Evolutionary conservation across 2,113 vertebrate genomes (phyloP), one percentile per base, ranked within the genome.

Genomic region (Catharus minimus): DNA sequence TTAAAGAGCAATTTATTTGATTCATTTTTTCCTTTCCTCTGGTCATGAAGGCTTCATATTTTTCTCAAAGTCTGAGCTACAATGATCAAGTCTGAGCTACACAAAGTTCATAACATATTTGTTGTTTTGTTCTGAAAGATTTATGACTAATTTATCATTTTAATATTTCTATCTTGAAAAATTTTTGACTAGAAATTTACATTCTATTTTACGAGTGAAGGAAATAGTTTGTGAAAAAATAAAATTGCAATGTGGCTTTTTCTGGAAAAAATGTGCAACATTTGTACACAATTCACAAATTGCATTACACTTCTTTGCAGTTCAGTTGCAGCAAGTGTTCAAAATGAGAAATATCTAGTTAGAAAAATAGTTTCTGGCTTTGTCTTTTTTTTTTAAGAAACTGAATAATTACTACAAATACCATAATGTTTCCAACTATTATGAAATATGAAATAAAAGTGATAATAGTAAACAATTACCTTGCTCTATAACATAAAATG

Each of bases 1-100:
- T n/a, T 50, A 78, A 78, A 79, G 18, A 91, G 79, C 74, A 89
- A 91, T 91, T 93, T 74, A 86, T 71, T 53, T 67, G 20, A 88
- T 60, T 4, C 81, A 62, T 86, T 65, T 79, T 79, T 28, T 71
- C 28, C 9, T 82, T 61, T 83, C 68, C 41, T 53, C 22, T 89
- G 38, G 32, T 76, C 49, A 65, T 38, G 17, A 86, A 82, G 38
- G 32, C 19, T 67, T 83, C 68, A 71, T 44, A 39, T 4, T 43
- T 36, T 67, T 74, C 43, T 47, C 32, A 65, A 86, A 83, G 21
- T 75, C 56, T 49, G 69, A 60, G 9, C 26, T 15, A 38, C 15
- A 93, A 41, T 20, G 65, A 38, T 36, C 36, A 86, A 90, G 44
- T 47, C 4, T 57, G 24, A 72, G 50, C 16, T 47, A 73, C 14